phyloP scores from a whole-genome alignment of 1,140 invertebrate genomes.

The Chrysopa pallens region DNA sequence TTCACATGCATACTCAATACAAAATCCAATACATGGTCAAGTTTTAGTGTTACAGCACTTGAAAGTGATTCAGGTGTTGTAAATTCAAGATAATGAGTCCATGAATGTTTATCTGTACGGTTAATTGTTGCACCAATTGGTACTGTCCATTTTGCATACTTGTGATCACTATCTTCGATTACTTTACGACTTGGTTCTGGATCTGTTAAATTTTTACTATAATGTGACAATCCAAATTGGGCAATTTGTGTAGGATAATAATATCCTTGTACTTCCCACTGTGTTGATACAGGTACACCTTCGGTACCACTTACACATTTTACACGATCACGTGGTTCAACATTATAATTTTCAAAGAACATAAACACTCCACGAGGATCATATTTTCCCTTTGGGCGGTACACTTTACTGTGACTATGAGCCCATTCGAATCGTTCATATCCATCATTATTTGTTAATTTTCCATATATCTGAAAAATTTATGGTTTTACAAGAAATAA shows the following conservation, averaged over 20 bases:
- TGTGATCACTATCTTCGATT: constrained; percentile 55
- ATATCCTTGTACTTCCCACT: constrained; percentile 88
- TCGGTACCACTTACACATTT: constrained; percentile 87
- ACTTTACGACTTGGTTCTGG: constrained; percentile 46
- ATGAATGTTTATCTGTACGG: constrained; percentile 36
- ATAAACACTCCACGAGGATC: constrained; percentile 77
- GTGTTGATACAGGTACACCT: constrained; percentile 84
- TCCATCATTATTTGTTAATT: constrained; percentile 47
- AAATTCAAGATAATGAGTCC: constrained; percentile 44
- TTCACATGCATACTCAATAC: constrained; percentile 60
- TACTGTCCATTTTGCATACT: constrained; percentile 41
- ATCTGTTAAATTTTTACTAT: constrained; percentile 83
- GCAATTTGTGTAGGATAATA: constrained; percentile 98
- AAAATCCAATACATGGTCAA: constrained; percentile 58
- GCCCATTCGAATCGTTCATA: constrained; percentile 78
- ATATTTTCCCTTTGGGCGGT: constrained; percentile 74
- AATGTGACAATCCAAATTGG: constrained; percentile 93
- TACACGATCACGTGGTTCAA: constrained; percentile 84
- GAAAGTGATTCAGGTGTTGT: constrained; percentile 46
- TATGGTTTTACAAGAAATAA: too few relatives aligned
- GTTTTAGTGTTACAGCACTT: constrained; percentile 45
- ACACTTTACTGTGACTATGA: constrained; percentile 86
- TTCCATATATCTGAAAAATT: constrained; percentile 44
- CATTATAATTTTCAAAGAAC: constrained; percentile 95
- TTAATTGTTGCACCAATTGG: constrained; percentile 41